Base-by-base conservation (phyloP, 2,888 invertebrate species). In the Orthosia incerta region DNA sequence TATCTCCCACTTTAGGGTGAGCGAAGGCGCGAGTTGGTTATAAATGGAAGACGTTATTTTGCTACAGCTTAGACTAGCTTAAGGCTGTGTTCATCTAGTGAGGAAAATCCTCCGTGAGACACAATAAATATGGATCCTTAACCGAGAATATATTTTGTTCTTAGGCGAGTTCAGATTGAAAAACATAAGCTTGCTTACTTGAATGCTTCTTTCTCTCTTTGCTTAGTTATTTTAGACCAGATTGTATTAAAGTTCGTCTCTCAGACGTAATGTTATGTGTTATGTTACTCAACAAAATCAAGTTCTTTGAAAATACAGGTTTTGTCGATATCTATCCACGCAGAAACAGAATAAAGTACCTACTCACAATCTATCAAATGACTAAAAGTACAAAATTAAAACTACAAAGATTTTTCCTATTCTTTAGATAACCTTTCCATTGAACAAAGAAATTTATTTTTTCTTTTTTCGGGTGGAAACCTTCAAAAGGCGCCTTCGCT, bases 11-110 rank as follows among this genome's bases (percentile, higher is more conserved):
- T 18, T 39, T 23, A 48, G 48, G 18, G 48, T 23, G 23, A 12
- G 23, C n/a, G 16, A 77, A 39, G 13, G 3, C 13, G 57, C 20
- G 1, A 23, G 31, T 16, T 53, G 1, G 11, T 71, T 31, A 79
- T 59, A 79, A 48, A 74, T 79, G 23, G 59, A 23, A 23, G 23
- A 59, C 59, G 79, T 59, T 59, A 59, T 39, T 71, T 79, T 79
- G 46, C 23, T 48, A 18, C 71, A 31, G 50, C 71, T 53, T 71
- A 71, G 4, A 5, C 3, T n/a, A 26, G 46, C 46, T 48, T 59
- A 51, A 16, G 18, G n/a, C 11, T 31, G 23, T 50, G 46, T 39
- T 46, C 3, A 57, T 79, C 16, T 46, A 46, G 13, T 46, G 16
- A 46, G 50, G 15, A n/a, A 26, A 31, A 46, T 55, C 1, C 18